Evolutionary conservation across 2,888 invertebrate species (phyloP), one percentile per base, ranked within the genome.

Genomic region (Drosophila pseudotalamancana): DNA sequence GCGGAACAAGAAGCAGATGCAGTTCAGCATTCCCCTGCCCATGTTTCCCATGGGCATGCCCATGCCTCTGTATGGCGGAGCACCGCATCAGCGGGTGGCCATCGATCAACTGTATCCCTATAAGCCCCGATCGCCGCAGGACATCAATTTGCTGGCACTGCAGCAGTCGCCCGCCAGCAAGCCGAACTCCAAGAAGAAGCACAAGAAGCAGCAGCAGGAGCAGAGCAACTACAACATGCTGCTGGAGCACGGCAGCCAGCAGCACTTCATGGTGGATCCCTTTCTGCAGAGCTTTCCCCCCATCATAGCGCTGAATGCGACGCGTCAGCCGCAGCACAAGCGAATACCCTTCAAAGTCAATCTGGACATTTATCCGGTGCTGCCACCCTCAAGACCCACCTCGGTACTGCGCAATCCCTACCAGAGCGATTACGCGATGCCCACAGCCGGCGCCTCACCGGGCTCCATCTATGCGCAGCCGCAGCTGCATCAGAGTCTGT

Each of bases 91-190:
- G 25, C 90, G 90, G 8, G 82, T 90, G 16, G 86, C 89, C 25
- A 82, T 90, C 53, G 95, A 96, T 88, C 95, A 95, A 14, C 93
- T 96, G 68, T 94, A 93, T 84, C 93, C 92, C 2, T 96, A 93
- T 80, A 96, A 95, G 87, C 96, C 96, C 0, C 94, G 94, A 60
- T 94, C 94, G 69, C 95, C 95, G 0, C 93, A 95, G 29, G 96
- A 96, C 55, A 93, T 96, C 0, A 96, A 96, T 90, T 91, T 95
- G 34, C 85, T 96, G 72, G 95, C 95, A 3, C 93, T 95, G 34
- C 92, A 90, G 32, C 92, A 91, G 59, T 14, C 60, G 23, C 60
- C 65, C 0, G 23, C 27, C 0, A 45, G 62, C 18, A 80, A 83
- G 12, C 59, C 74, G 1, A 45, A 37, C 11, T 67, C 79, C 14